Base-by-base conservation (phyloP, 1,140 invertebrate genomes). In the Thrips palmi region DNA sequence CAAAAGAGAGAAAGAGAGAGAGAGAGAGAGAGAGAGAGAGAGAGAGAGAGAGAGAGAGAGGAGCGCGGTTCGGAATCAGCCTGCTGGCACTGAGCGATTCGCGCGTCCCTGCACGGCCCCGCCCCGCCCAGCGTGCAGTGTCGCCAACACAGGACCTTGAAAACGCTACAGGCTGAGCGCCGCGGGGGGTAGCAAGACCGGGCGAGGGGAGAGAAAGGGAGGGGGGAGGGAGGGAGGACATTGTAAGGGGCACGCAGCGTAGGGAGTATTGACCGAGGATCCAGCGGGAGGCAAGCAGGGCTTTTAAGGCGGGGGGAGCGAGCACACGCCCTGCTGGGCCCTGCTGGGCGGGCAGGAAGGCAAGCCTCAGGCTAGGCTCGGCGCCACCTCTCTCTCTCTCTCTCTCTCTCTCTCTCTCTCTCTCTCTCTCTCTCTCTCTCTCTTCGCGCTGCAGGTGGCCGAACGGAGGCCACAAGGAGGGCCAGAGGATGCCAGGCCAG, bases 1-100 rank as follows among this genome's bases (percentile, higher is more conserved):
- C n/a, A n/a, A 32, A 18, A 32, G 30, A 32, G 11, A n/a, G n/a
- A n/a, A n/a, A n/a, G n/a, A n/a, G n/a, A n/a, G n/a, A n/a, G n/a
- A n/a, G n/a, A n/a, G n/a, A n/a, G n/a, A n/a, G n/a, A n/a, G 30
- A 32, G 30, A 32, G 30, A 32, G 30, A 32, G 30, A 32, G 30
- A 32, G 30, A 32, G 30, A 32, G 30, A 6, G n/a, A 32, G 30
- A 32, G 30, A 32, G 30, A 32, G 30, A 32, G 30, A 32, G 30
- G 11, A 6, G 19, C 15, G 30, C 15, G 11, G n/a, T 4, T 32
- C 14, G 19, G 30, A 11, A 18, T 8, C 15, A 32, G 11, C 4
- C 15, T 15, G 19, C 19, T 4, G 15, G 19, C 30, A 5, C 30
- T 14, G 11, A 32, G 5, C 14, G 30, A 32, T 14, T 15, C 14